These are phyloP conservation scores for Tachysurus vachellii DNA, from an alignment of 2,113 vertebrate species.

Conservation along the genomic window DNA sequence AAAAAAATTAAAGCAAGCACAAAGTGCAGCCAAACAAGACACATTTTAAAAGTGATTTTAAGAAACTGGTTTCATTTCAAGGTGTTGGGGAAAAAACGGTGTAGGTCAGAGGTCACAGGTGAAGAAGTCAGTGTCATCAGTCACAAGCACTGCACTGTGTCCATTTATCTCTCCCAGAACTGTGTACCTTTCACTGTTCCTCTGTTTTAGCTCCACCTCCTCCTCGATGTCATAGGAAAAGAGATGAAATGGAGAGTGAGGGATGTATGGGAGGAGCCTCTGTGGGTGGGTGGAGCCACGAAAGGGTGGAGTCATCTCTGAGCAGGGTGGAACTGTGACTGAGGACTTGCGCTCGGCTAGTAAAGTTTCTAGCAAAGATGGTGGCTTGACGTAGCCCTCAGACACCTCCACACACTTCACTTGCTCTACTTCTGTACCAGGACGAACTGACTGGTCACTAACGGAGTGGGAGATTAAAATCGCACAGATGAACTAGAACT, in stretches of 20 bases:
- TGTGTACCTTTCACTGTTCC: slow-evolving; percentile 40
- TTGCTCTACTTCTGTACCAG: slow-evolving; percentile 68
- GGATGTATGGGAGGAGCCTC: slow-evolving; percentile 85
- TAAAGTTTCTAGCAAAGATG: slow-evolving; percentile 69
- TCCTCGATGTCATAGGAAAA: slow-evolving; percentile 92
- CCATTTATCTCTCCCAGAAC: neutral
- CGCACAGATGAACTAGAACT: neutral
- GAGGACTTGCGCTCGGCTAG: slow-evolving; percentile 65
- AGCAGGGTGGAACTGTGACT: slow-evolving; percentile 63
- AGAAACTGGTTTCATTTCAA: neutral
- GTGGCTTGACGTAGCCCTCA: slow-evolving; percentile 24
- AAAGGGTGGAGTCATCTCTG: slow-evolving; percentile 61
- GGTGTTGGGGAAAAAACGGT: neutral
- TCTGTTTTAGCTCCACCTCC: slow-evolving; percentile 64
- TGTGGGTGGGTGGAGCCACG: slow-evolving; percentile 68
- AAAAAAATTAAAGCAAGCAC: slow-evolving; percentile 45
- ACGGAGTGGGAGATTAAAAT: slow-evolving; percentile 39
- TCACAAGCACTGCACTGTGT: neutral
- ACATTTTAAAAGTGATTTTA: neutral
- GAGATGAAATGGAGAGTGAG: slow-evolving; percentile 90
- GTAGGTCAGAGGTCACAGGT: slow-evolving; percentile 8
- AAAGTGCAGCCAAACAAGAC: slow-evolving; percentile 1
- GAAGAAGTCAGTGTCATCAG: slow-evolving; percentile 14
- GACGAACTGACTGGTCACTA: slow-evolving; percentile 44
- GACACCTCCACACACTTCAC: neutral